Conservation (phyloP, 2,797 vertebrate genomes). For the Masticophis lateralis region DNA sequence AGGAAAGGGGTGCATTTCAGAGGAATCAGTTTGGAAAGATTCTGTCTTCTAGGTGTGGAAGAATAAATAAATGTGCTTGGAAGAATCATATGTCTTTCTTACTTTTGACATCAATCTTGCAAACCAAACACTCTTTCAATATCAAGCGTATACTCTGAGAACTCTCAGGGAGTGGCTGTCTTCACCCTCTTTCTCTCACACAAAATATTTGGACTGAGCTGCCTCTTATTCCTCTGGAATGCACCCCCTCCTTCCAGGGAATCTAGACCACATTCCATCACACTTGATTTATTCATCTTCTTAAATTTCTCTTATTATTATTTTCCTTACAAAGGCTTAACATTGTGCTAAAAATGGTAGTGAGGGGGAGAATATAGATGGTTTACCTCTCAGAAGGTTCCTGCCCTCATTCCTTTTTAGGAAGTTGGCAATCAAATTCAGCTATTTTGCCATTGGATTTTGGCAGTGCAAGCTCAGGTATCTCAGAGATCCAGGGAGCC, state of each 20-base stretch:
- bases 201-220: background rate
- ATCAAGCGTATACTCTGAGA: background rate
- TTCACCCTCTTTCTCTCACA: background rate
- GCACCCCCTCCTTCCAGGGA: background rate
- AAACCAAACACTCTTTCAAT: background rate
- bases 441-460: background rate
- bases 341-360: background rate
- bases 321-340: background rate
- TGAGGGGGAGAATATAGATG: background rate
- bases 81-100: background rate
- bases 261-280: background rate
- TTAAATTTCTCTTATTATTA: background rate
- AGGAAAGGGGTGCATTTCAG: background rate
- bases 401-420: background rate
- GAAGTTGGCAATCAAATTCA: background rate
- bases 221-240: background rate
- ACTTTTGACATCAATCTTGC: background rate
- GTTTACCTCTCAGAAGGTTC: background rate
- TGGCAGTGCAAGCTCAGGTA: background rate
- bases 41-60: background rate
- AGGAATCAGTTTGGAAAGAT: background rate
- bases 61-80: background rate
- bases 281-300: background rate
- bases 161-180: background rate
- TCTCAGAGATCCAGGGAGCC: background rate